These are phyloP conservation scores for Hylaeus anthracinus DNA, from an alignment of 1,140 invertebrate species.

Conservation along the genomic window DNA sequence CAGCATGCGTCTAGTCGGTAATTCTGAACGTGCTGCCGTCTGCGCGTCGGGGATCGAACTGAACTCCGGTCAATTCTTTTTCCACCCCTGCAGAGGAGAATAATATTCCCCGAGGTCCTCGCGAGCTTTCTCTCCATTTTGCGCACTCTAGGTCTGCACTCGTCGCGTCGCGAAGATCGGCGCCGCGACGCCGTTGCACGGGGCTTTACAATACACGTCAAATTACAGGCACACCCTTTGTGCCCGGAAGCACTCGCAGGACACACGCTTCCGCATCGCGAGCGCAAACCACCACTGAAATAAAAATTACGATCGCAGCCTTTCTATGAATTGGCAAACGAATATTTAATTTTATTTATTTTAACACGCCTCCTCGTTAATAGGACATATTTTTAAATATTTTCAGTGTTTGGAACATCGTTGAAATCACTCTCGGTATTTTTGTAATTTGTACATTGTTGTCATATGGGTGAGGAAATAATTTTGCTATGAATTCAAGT, in stretches of 20 bases:
- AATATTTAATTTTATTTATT: conserved; percentile 21
- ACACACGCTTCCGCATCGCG: not conserved
- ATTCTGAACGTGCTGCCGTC: conserved; percentile 76
- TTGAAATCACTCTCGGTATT: too few relatives aligned
- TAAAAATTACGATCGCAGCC: conserved; percentile 46
- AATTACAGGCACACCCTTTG: conserved; percentile 27
- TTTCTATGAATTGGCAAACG: conserved; percentile 38
- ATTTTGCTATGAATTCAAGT: too few relatives aligned
- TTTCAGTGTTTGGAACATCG: too few relatives aligned
- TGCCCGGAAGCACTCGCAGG: conserved; percentile 28
- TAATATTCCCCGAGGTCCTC: conserved; percentile 45
- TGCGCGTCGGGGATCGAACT: conserved; percentile 63
- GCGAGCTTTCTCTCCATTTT: conserved; percentile 19
- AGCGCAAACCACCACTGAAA: conserved; percentile 10
- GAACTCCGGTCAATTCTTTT: conserved; percentile 65
- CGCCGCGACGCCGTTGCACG: conserved; percentile 1
- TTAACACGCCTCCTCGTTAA: not conserved
- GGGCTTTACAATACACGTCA: conserved; percentile 21
- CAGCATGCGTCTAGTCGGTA: conserved; percentile 74
- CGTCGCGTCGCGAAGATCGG: conserved; percentile 12
- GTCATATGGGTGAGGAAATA: too few relatives aligned
- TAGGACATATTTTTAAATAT: too few relatives aligned
- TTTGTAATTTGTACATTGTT: too few relatives aligned
- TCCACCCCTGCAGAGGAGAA: conserved; percentile 28
- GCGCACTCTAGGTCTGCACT: not conserved